Base-by-base conservation (phyloP, 2,888 invertebrate species). In the Pristionchus maxplancki region DNA sequence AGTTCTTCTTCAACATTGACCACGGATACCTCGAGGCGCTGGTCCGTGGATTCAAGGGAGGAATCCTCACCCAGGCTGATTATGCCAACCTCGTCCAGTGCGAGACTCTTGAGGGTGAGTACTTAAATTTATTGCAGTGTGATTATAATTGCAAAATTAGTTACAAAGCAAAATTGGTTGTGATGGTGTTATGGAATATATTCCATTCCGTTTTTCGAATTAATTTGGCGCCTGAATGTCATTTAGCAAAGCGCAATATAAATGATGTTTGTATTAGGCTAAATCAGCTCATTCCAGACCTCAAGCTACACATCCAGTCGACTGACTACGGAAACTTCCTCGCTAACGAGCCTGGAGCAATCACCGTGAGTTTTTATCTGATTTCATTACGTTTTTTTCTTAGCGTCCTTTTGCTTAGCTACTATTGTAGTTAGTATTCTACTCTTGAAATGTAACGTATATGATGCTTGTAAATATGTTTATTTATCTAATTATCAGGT, bases 21-120 rank as follows among this genome's bases (percentile, higher is more conserved):
- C 97, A 97, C 94, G 99, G 99, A 53, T 99, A 99, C 95, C 96
- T 99, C 95, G 99, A 99, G 96, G 99, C 98, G 64, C 96, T 99
- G 91, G 98, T 98, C 95, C 96, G 99, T 94, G 99, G 99, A 81
- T 99, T 99, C 96, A 99, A 99, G 88, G 97, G 98, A 95, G 99
- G 99, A 91, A 98, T 99, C 93, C 96, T 99, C 82, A 98, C 97
- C 95, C 98, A 98, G 95, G 96, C 97, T 13, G 99, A 99, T 95
- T 99, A 99, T 95, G 96, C 98, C 92, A 99, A 99, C 96, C 96
- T 99, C 95, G 98, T 99, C 89, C 99, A 99, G 95, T 99, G 99
- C 95, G 99, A 99, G 96, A 98, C 98, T 88, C 96, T 99, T 91
- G 99, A 99, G 96, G 99, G 99, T 94, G 24, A 31, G 88, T 58